phyloP scores from a whole-genome alignment of 2,888 invertebrate species.

The Tachystola acroxantha region DNA sequence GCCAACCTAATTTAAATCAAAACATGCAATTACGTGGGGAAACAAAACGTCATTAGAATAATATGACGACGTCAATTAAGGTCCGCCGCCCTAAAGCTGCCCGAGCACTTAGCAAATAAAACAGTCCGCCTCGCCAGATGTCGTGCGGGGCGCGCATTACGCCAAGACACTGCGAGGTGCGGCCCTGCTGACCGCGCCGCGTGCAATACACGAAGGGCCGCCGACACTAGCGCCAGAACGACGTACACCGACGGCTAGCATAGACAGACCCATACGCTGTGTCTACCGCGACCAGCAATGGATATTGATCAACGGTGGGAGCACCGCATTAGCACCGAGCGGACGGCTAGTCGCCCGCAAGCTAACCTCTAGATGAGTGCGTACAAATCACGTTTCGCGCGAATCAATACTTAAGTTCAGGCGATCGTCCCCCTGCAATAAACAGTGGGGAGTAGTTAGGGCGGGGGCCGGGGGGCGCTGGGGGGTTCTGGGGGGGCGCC shows the following conservation, averaged over 20 bases:
- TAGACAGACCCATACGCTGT: constrained; percentile 11
- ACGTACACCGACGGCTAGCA: background rate
- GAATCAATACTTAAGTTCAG: constrained; percentile 79
- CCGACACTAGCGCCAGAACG: background rate
- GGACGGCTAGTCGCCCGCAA: constrained; percentile 43
- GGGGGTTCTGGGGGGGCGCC: constrained; percentile 48
- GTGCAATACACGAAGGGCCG: background rate
- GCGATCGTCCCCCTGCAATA: constrained; percentile 75
- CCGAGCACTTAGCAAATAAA: constrained; percentile 72
- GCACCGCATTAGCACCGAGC: constrained; percentile 27
- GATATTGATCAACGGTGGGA: background rate
- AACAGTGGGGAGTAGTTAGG: constrained; percentile 65
- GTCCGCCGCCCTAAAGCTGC: constrained; percentile 36
- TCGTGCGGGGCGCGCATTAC: constrained; percentile 69
- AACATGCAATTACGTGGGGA: constrained; percentile 15
- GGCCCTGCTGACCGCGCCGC: constrained; percentile 66
- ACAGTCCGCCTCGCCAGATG: constrained; percentile 59
- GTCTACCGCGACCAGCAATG: background rate
- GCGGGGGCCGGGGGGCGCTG: constrained; percentile 36
- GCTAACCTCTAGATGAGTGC: constrained; percentile 74
- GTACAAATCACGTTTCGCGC: constrained; percentile 79
- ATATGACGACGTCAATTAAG: constrained; percentile 63
- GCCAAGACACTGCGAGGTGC: constrained; percentile 66
- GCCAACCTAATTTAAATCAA: background rate
- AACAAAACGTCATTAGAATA: constrained; percentile 49